These are phyloP conservation scores for Callocephalon fimbriatum DNA, from an alignment of 2,113 vertebrate species.

Conservation along the genomic window DNA sequence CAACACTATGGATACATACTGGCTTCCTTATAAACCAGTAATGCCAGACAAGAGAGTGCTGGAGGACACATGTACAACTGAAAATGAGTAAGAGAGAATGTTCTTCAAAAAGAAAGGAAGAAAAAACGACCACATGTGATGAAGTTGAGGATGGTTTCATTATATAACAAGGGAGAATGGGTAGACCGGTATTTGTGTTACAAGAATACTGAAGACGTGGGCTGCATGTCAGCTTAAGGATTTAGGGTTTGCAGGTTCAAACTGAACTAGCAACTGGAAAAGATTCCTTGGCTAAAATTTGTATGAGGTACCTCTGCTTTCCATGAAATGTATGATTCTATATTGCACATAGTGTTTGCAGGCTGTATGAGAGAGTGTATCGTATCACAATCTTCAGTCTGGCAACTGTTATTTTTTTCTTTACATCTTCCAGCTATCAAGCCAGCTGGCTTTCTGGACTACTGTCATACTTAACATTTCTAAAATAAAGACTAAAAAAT, in stretches of 20 bases:
- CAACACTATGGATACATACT: not conserved
- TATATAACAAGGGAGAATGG: not conserved
- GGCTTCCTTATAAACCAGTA: not conserved
- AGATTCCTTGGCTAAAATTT: not conserved
- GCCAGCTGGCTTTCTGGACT: not conserved
- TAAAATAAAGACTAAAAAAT: not conserved
- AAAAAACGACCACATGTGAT: rapidly evolving
- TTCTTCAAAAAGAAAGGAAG: not conserved
- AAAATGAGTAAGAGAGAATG: not conserved
- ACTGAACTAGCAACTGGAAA: not conserved
- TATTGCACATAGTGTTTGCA: not conserved
- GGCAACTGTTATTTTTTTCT: not conserved
- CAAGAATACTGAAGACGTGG: not conserved
- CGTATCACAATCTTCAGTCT: not conserved
- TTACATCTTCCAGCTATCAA: not conserved
- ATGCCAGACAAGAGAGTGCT: not conserved
- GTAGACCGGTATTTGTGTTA: not conserved
- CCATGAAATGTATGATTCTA: not conserved
- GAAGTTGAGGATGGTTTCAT: not conserved
- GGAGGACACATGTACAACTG: not conserved
- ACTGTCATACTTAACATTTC: not conserved
- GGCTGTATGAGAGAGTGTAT: not conserved
- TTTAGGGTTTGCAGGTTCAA: not conserved
- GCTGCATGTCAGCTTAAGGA: not conserved
- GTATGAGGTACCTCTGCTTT: not conserved